A percentile compares a stretch with the other conserved stretches of the same genome.
These are phyloP conservation scores for Diploscapter pachys DNA, from an alignment of 1,140 invertebrate species.

Conservation along the genomic window DNA sequence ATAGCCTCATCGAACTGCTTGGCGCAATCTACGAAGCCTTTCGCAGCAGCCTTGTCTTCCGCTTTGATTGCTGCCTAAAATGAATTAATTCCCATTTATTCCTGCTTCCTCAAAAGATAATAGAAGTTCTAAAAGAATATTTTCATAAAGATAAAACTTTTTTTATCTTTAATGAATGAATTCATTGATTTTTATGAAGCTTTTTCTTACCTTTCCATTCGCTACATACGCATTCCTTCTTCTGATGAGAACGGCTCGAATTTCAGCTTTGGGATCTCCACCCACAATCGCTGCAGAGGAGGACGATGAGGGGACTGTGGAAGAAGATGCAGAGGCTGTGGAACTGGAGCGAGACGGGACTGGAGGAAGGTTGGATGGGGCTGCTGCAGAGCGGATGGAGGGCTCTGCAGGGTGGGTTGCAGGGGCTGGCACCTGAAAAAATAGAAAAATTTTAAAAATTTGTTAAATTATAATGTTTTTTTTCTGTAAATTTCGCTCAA, in stretches of 20 bases:
- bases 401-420: neutral
- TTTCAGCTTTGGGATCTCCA: conserved; percentile 13
- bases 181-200: neutral
- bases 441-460: neutral
- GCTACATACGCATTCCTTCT: conserved; percentile 2
- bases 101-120: neutral
- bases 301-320: conserved; percentile 49
- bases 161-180: no score
- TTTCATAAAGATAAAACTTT: no score
- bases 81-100: neutral
- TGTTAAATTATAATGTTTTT: neutral
- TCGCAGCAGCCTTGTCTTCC: conserved; percentile 72
- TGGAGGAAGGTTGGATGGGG: conserved; percentile 17
- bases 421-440: neutral
- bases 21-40: conserved; percentile 73
- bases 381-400: neutral
- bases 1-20: conserved; percentile 65
- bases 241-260: conserved; percentile 28
- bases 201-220: conserved; percentile 19
- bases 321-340: conserved; percentile 41
- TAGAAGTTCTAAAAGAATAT: no score
- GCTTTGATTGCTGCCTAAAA: conserved; percentile 34
- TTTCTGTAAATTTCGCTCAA: neutral
- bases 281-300: neutral
- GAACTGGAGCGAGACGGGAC: conserved; percentile 19